Evolutionary conservation across 2,113 vertebrate genomes (phyloP).

Genomic region (Eptesicus fuscus): DNA sequence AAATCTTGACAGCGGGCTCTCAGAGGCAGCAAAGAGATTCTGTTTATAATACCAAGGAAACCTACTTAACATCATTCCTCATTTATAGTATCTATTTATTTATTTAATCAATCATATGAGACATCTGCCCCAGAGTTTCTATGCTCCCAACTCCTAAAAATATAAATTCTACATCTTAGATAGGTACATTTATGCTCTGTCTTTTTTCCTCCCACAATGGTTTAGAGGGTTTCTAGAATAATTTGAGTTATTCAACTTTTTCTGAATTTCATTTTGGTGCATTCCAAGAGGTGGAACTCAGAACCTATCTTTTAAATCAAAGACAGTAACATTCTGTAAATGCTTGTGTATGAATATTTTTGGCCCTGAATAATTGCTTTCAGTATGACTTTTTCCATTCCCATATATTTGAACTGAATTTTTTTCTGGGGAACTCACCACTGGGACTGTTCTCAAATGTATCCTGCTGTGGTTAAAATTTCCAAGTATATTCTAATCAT

Average conservation of each 20-base stretch:
- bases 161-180: not conserved
- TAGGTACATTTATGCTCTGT: not conserved
- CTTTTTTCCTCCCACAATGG: not conserved
- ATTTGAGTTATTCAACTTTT: not conserved
- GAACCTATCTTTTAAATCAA: not conserved
- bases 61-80: not conserved
- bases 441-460: not conserved
- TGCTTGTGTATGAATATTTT: not conserved
- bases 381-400: not conserved
- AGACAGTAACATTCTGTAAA: not conserved
- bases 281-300: not conserved
- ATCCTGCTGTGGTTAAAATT: not conserved
- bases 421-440: not conserved
- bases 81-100: not conserved
- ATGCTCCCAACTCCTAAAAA: not conserved
- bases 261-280: not conserved
- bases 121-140: not conserved
- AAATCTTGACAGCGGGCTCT: not conserved
- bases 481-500: not conserved
- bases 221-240: not conserved
- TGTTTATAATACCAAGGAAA: not conserved
- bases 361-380: not conserved
- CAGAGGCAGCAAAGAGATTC: not conserved
- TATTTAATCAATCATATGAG: not conserved
- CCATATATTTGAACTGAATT: not conserved